A percentile compares a stretch with the other conserved stretches of the same genome.
Conservation (phyloP, 2,888 invertebrate species). For the Ganaspis brasiliensis region DNA sequence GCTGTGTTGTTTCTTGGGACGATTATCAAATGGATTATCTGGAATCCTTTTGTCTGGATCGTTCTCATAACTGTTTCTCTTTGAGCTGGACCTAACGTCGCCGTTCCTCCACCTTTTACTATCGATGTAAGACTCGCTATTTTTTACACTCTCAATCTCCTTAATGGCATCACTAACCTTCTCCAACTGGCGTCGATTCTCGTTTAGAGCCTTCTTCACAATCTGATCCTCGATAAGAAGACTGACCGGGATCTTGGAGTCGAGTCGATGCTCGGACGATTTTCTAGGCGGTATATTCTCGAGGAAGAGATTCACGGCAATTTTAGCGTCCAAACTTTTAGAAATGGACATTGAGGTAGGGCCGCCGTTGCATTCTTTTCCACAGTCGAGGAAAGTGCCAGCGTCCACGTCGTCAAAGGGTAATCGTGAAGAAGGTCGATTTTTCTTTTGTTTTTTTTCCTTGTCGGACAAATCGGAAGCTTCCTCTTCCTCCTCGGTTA, state of each 20-base stretch:
- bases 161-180: conserved; percentile 78
- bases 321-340: conserved; percentile 68
- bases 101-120: conserved; percentile 66
- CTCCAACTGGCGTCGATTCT: conserved; percentile 77
- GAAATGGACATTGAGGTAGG: conserved; percentile 63
- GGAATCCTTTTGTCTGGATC: conserved; percentile 64
- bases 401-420: conserved; percentile 45
- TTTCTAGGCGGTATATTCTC: conserved; percentile 53
- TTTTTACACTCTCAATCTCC: conserved; percentile 77
- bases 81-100: conserved; percentile 62
- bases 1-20: conserved; percentile 67
- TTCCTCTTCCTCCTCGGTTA: conserved; percentile 72
- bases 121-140: conserved; percentile 71
- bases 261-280: conserved; percentile 54
- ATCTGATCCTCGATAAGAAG: conserved; percentile 78
- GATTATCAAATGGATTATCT: conserved; percentile 64
- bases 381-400: conserved; percentile 58
- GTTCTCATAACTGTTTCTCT: conserved; percentile 73
- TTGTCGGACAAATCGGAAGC: conserved; percentile 67
- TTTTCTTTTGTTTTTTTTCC: conserved; percentile 58
- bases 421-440: conserved; percentile 52
- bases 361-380: conserved; percentile 71
- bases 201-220: conserved; percentile 78
- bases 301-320: conserved; percentile 56
- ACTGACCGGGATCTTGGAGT: conserved; percentile 77